Base-by-base conservation (phyloP, 2,113 vertebrate genomes). In the Columba livia region DNA sequence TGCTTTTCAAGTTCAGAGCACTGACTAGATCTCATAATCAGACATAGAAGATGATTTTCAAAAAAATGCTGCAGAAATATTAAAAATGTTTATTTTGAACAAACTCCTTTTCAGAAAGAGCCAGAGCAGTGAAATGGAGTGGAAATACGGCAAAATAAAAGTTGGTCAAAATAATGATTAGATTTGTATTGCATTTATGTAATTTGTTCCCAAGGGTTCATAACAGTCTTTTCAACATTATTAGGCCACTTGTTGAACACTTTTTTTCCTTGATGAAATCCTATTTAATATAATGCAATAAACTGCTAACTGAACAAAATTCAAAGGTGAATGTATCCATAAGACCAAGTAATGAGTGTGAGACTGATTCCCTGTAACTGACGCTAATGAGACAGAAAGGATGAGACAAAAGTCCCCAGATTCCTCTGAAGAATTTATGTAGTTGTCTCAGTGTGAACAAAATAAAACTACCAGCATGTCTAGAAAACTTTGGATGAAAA, bases 131-230 rank as follows among this genome's bases (percentile, higher is more conserved):
- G 20, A 25, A 28, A 31, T 2, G 11, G 20, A 32, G 12, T 17
- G 23, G 24, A 64, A 70, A 64, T 5, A 38, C 4, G 53, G 26
- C 24, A 32, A 20, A 32, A 24, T 21, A 5, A 50, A 65, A 28
- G 47, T 79, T 66, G 19, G 15, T 7, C 24, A 32, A 23, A 70
- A n/a, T 9, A 89, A 48, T 32, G 18, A 36, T 25, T 29, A 4
- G 44, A 70, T 7, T 8, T 56, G 16, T 19, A 11, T 0, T 15
- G 10, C 0, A 0, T 57, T 51, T 11, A 19, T 17, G 15, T 44
- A 16, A 50, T 25, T 20, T 11, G 16, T 17, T 74, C 12, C 28
- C 0, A 0, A 70, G 44, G 50, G 26, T 56, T 75, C 53, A 1
- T 6, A 25, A 50, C 5, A 54, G 19, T 15, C 6, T 73, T 73